Conservation (phyloP, 92 coral and sea anemone species). For the Epizoanthus rinbou region DNA sequence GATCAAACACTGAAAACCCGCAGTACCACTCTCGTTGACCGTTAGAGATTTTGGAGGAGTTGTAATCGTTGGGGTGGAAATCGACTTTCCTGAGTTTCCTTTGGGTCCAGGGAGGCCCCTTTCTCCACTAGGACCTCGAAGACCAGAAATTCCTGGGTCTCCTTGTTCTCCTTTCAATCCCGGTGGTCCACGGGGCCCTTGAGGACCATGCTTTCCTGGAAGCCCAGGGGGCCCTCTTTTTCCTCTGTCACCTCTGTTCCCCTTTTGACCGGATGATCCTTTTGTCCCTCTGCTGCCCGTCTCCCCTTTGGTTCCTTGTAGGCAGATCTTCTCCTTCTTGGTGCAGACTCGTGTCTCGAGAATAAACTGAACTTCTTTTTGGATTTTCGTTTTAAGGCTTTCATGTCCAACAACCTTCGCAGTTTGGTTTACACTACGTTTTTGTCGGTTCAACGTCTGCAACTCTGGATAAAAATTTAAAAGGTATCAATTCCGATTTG, state of each 20-base stretch:
- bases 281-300: conserved; percentile 41
- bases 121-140: conserved; percentile 63
- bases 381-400: background rate
- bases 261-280: conserved; percentile 33
- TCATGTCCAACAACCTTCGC: background rate
- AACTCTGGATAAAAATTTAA: background rate
- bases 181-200: no score
- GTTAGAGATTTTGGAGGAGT: conserved; percentile 41
- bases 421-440: background rate
- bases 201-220: conserved; percentile 47
- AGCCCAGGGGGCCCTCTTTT: no score
- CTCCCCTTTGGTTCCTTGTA: conserved; percentile 41
- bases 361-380: no score
- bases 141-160: conserved; percentile 44
- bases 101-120: conserved; percentile 69
- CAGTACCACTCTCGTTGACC: conserved; percentile 37
- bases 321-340: conserved; percentile 6
- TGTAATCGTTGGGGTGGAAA: conserved; percentile 61
- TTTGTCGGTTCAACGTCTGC: background rate
- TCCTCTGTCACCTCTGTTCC: no score
- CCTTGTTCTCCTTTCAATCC: no score
- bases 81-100: conserved; percentile 64
- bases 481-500: no score
- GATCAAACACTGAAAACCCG: conserved; percentile 57
- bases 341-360: no score